Evolutionary conservation across 2,888 invertebrate genomes (phyloP).

Genomic region (Cosmorhoe ocellata): DNA sequence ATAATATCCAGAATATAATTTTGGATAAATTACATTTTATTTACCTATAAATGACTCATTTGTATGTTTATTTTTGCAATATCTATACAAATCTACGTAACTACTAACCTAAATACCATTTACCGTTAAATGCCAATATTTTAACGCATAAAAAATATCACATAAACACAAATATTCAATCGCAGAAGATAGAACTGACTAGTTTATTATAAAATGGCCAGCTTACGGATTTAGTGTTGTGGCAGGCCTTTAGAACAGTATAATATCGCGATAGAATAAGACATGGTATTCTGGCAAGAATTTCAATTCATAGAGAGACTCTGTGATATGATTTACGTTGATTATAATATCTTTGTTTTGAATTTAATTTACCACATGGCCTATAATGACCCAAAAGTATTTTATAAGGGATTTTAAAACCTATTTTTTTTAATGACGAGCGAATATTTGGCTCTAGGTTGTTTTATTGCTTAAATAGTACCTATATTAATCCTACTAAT

Average conservation of each 20-base stretch:
- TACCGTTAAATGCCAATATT: slow-evolving; percentile 49
- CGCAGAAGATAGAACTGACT: slow-evolving; percentile 51
- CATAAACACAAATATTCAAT: slow-evolving; percentile 41
- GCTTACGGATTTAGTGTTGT: slow-evolving; percentile 27
- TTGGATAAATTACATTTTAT: too few species aligned
- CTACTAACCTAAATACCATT: slow-evolving; percentile 32
- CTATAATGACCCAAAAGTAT: too few species aligned
- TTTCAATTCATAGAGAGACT: slow-evolving; percentile 61
- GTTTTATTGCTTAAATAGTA: too few species aligned
- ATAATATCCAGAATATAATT: slow-evolving; percentile 36
- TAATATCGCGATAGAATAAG: slow-evolving; percentile 37
- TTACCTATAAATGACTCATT: slow-evolving; percentile 44
- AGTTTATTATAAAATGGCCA: slow-evolving; percentile 50
- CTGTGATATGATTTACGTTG: slow-evolving; percentile 4
- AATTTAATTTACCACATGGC: too few species aligned
- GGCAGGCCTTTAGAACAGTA: slow-evolving; percentile 26
- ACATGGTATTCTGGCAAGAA: slow-evolving; percentile 69
- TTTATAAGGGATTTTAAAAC: too few species aligned
- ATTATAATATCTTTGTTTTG: too few species aligned
- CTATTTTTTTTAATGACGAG: too few species aligned
- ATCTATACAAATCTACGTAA: slow-evolving; percentile 13
- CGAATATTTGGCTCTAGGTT: too few species aligned
- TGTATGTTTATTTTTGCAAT: slow-evolving; percentile 41
- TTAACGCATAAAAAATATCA: slow-evolving; percentile 45
- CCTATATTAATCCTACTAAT: too few species aligned